A percentile compares a stretch with the other conserved stretches of the same genome.
Evolutionary conservation across 1,140 invertebrate species (phyloP).

Genomic region (Euura saliciscinereae): DNA sequence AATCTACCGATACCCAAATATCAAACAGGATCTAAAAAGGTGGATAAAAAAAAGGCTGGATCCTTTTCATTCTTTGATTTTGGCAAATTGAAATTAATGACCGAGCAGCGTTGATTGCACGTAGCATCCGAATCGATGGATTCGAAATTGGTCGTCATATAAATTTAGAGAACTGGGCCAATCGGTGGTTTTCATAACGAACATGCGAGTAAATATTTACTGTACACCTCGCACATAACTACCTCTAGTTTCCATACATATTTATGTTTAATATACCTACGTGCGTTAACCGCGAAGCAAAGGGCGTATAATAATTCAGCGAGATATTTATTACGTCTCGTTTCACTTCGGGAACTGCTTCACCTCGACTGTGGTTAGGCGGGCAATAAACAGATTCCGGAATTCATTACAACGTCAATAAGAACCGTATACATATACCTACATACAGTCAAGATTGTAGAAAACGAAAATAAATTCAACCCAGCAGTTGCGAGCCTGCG

Average conservation of each 20-base stretch:
- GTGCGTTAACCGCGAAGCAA: background rate
- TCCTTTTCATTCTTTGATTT: too few species aligned
- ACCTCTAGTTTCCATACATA: too few species aligned
- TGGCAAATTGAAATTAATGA: too few species aligned
- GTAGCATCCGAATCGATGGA: background rate
- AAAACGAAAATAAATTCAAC: background rate
- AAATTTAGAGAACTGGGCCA: constrained; percentile 1
- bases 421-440: background rate
- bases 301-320: background rate
- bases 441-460: background rate
- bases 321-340: background rate
- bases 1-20: too few species aligned
- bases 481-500: background rate
- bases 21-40: too few species aligned
- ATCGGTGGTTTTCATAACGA: background rate
- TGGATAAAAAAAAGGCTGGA: too few species aligned
- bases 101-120: background rate
- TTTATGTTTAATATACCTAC: too few species aligned
- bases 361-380: background rate
- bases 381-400: background rate
- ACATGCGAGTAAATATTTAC: background rate
- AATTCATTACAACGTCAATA: background rate
- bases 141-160: background rate
- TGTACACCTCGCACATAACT: too few species aligned
- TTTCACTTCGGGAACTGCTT: background rate